phyloP scores from a whole-genome alignment of 2,888 invertebrate genomes.

The Alviniconcha strummeri region DNA sequence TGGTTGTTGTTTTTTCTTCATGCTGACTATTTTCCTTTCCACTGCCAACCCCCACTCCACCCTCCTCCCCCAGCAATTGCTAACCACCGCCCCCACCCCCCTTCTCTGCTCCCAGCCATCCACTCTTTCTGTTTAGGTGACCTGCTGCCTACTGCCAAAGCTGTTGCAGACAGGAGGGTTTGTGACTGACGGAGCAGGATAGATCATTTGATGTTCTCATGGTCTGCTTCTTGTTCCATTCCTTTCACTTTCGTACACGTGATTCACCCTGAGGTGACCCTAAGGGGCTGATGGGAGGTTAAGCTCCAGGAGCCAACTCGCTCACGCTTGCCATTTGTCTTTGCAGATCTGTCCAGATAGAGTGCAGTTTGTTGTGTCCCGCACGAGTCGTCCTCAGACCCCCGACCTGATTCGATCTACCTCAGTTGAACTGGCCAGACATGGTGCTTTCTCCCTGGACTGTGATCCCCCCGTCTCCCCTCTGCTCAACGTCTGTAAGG shows the following conservation, averaged over 20 bases:
- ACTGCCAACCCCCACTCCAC: too few relatives aligned
- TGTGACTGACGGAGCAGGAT: too few relatives aligned
- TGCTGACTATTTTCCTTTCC: not conserved
- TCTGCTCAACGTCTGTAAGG: slow-evolving; percentile 52
- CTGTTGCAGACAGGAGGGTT: too few relatives aligned
- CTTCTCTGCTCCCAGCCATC: too few relatives aligned
- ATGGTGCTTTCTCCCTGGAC: slow-evolving; percentile 47
- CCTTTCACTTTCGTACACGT: not conserved
- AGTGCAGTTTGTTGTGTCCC: slow-evolving; percentile 70
- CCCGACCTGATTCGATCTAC: slow-evolving; percentile 70
- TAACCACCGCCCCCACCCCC: too few relatives aligned
- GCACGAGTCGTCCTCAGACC: slow-evolving; percentile 69
- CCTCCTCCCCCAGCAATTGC: too few relatives aligned
- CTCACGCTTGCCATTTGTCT: too few relatives aligned
- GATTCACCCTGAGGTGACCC: not conserved
- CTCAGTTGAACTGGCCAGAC: slow-evolving; percentile 50
- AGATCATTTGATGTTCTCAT: too few relatives aligned
- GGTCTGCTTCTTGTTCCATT: not conserved
- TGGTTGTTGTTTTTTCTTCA: not conserved
- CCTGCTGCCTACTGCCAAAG: too few relatives aligned
- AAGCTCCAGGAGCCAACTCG: too few relatives aligned
- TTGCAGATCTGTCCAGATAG: slow-evolving; percentile 61
- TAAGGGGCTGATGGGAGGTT: too few relatives aligned
- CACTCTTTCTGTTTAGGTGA: too few relatives aligned
- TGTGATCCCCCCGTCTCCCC: slow-evolving; percentile 44